These are phyloP conservation scores for Tyria jacobaeae DNA, from an alignment of 2,888 invertebrate genomes.

Conservation along the genomic window DNA sequence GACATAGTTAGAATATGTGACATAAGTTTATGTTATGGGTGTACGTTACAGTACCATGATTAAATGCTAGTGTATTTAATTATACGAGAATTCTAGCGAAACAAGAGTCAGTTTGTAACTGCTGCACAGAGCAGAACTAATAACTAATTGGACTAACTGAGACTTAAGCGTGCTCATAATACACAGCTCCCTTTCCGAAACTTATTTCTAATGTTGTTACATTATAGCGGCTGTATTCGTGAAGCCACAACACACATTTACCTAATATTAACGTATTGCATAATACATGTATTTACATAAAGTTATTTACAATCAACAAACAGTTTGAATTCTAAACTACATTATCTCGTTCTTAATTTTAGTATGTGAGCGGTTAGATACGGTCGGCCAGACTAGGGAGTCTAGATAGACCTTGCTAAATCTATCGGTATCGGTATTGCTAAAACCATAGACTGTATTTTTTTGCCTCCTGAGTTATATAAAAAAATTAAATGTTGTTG, in stretches of 20 bases:
- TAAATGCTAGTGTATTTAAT: constrained; percentile 46
- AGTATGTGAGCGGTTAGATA: no score
- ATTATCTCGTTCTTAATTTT: no score
- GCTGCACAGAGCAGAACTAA: constrained; percentile 46
- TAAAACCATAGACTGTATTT: no score
- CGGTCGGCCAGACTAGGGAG: no score
- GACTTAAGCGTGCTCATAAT: constrained; percentile 47
- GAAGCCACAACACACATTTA: constrained; percentile 16
- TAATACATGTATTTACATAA: neutral
- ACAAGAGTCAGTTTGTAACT: constrained; percentile 48
- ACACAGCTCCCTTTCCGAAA: constrained; percentile 43
- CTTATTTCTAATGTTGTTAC: constrained; percentile 36
- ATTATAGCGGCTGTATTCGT: constrained; percentile 24
- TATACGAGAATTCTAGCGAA: constrained; percentile 40
- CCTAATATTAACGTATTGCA: neutral
- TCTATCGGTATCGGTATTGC: no score
- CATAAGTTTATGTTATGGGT: constrained; percentile 37
- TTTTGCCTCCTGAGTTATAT: neutral
- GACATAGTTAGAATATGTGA: constrained; percentile 53
- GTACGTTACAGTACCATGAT: constrained; percentile 39
- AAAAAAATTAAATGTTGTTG: neutral
- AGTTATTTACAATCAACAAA: neutral
- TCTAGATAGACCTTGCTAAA: no score
- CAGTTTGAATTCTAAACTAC: neutral
- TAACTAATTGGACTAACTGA: constrained; percentile 49